Conservation (phyloP, 2,888 invertebrate species). For the Chirona hameri region DNA sequence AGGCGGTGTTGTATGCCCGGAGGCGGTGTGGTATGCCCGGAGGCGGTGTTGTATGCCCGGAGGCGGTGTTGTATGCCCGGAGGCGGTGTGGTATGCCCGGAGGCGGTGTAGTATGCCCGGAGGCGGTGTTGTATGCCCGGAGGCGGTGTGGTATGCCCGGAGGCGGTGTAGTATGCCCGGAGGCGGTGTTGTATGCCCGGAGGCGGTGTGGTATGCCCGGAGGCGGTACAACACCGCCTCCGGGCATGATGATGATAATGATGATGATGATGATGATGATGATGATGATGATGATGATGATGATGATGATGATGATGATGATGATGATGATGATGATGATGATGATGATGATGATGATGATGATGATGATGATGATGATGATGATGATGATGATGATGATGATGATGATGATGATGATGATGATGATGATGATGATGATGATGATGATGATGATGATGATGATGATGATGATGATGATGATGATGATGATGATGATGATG, state of each 20-base stretch:
- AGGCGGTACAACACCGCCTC: neutral
- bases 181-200: too few relatives aligned
- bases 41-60: too few relatives aligned
- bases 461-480: conserved; percentile 22
- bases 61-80: too few relatives aligned
- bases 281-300: conserved; percentile 22
- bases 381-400: conserved; percentile 22
- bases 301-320: conserved; percentile 22
- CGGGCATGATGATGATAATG: too few relatives aligned
- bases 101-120: too few relatives aligned
- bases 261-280: conserved; percentile 22
- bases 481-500: conserved; percentile 22
- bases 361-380: conserved; percentile 22
- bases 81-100: too few relatives aligned
- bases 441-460: conserved; percentile 22
- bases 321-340: conserved; percentile 22
- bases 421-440: conserved; percentile 22
- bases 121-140: too few relatives aligned
- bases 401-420: conserved; percentile 22
- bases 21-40: too few relatives aligned
- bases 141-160: too few relatives aligned
- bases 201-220: too few relatives aligned
- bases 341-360: conserved; percentile 22
- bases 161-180: too few relatives aligned
- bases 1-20: too few relatives aligned